Evolutionary conservation across 2,797 vertebrate species (phyloP), one percentile per base, ranked within the genome.

Genomic region (Sebastes diaconus): DNA sequence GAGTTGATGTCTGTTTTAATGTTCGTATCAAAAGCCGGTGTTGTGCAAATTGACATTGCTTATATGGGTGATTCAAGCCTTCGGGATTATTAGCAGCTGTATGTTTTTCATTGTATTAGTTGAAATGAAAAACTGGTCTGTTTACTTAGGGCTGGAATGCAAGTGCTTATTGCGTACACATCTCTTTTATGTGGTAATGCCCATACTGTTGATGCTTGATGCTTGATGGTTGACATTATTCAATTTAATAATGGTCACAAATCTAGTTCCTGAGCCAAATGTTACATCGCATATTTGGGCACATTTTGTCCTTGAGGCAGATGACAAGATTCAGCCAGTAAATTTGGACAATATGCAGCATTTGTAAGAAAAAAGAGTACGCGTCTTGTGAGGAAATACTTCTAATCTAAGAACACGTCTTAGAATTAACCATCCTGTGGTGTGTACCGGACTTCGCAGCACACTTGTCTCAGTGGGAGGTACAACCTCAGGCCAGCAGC

Each of bases 1-100:
- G 75, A 68, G 66, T 57, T 60, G 80, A 60, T 76, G 81, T 87
- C 68, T 76, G 57, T 84, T 81, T 77, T 74, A 78, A 50, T 76
- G 54, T 82, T 80, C 24, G 22, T 79, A 79, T 87, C 80, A 83
- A 76, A 77, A 72, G 75, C 79, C 57, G 59, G 77, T 80, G 58
- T 68, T 71, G 32, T 74, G 66, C 46, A 76, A 61, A 72, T 66
- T 79, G 75, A 69, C 75, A 73, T 77, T 46, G 73, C 65, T 68
- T 75, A 78, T 65, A 72, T 57, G 64, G 52, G 25, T n/a, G 59
- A 79, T 46, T 79, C 30, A 75, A 73, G 67, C 72, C 81, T 77
- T 12, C 50, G 72, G 75, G 77, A 66, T 67, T 66, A 71, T 46
- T 22, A 25, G 42, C 68, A 65, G 57, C 50, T 80, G 16, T 25